These are phyloP conservation scores for Pachycephus smyrnensis DNA, from an alignment of 2,888 invertebrate species.

Conservation along the genomic window DNA sequence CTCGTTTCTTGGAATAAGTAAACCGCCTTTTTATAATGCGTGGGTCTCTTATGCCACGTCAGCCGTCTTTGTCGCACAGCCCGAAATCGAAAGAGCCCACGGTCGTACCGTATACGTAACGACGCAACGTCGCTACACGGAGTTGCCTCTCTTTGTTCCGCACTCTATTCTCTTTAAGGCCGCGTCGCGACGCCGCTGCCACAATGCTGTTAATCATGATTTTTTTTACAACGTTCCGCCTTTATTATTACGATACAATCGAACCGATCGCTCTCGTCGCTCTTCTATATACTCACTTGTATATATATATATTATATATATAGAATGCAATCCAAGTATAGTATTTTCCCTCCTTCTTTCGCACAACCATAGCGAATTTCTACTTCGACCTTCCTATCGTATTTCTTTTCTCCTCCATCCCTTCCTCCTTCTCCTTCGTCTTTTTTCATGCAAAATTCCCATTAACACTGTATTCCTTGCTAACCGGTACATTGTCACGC, in stretches of 20 bases:
- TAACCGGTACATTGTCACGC: neutral
- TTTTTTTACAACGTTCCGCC: neutral
- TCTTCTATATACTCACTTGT: neutral
- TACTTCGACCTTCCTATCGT: neutral
- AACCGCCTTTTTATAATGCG: constrained; percentile 26
- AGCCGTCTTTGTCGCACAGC: neutral
- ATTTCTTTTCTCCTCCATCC: neutral
- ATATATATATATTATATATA: too few species aligned
- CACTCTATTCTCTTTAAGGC: neutral
- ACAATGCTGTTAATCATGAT: constrained; percentile 7
- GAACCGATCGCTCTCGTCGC: neutral
- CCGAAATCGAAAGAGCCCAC: neutral
- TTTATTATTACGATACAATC: constrained; percentile 6
- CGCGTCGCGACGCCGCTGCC: constrained; percentile 1
- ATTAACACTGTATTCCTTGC: neutral
- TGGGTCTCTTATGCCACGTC: neutral
- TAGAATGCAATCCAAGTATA: neutral
- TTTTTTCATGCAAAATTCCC: neutral
- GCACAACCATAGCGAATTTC: neutral
- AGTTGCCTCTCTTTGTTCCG: neutral
- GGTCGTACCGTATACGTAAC: neutral
- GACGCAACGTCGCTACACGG: neutral
- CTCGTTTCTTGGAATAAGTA: constrained; percentile 51
- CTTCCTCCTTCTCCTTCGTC: neutral
- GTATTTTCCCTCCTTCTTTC: neutral